Base-by-base conservation (phyloP, 1,140 invertebrate species). In the Tetramorium parvispinum region DNA sequence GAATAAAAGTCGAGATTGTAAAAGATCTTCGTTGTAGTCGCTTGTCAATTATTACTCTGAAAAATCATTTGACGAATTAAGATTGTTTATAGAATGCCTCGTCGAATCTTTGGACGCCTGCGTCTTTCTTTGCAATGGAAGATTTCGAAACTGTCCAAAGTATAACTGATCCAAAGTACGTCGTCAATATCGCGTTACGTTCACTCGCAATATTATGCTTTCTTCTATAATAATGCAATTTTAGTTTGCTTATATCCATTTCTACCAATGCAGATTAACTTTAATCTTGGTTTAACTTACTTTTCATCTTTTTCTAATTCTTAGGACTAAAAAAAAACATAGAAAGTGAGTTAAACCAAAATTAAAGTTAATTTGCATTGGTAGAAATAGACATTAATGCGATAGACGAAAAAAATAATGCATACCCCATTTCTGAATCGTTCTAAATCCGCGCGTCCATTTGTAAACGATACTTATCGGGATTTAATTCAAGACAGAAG, bases 141-240 rank as follows among this genome's bases (percentile, higher is more conserved):
- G 6, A 16, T 79, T 43, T 40, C 32, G 5, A 0, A 40, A 43
- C 1, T 40, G 21, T 24, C 66, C 43, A 57, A 40, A 57, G 27
- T 53, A 24, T 46, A 49, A 53, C 16, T 18, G 21, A 2, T 73
- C 13, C 24, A 82, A 46, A 71, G 24, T 79, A 37, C 13, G 27
- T n/a, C n/a, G 5, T 59, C 40, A 24, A 16, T 65, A 59, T 81
- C 66, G 21, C 6, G 10, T n/a, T 57, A 16, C 6, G 10, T n/a
- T 57, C 3, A 11, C 18, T 59, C 66, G 24, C 24, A 46, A 59
- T 32, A 32, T 83, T n/a, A 8, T 13, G 8, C 37, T n/a, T 21
- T 4, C 13, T 24, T 59, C n/a, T 27, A 83, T 73, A 59, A 73
- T 73, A 57, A 53, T 43, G 13, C 1, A 68, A 75, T 43, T 75